Conservation (phyloP, 2,113 vertebrate genomes). For the Colossoma macropomum region DNA sequence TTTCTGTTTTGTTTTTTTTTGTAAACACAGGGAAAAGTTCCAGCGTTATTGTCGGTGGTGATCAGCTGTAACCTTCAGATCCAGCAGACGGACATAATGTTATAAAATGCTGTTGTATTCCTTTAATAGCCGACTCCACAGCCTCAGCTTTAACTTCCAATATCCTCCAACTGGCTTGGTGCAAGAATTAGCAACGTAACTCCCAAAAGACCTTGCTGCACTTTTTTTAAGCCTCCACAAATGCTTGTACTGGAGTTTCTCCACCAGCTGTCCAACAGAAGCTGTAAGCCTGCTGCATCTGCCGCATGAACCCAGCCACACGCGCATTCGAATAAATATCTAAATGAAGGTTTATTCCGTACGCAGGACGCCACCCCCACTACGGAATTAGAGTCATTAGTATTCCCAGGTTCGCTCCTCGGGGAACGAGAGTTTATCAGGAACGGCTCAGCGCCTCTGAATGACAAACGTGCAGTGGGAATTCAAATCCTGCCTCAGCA, state of each 20-base stretch:
- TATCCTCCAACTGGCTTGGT: not conserved
- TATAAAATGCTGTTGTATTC: not conserved
- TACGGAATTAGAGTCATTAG: conserved; percentile 29
- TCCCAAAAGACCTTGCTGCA: not conserved
- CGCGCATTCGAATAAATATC: conserved; percentile 1
- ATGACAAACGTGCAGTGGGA: conserved; percentile 46
- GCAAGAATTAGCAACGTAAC: not conserved
- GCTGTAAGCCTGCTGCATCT: not conserved
- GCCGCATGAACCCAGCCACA: not conserved
- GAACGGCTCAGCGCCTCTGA: conserved; percentile 4
- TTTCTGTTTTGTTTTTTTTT: too few relatives aligned
- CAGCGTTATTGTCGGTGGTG: too few relatives aligned
- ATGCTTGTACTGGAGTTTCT: not conserved
- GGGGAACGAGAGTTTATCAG: not conserved
- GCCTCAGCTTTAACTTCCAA: not conserved
- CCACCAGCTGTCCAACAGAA: not conserved
- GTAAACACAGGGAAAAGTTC: too few relatives aligned
- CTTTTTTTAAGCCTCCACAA: not conserved
- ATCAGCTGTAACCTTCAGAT: too few relatives aligned
- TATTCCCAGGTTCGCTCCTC: conserved; percentile 32
- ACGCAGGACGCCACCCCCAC: not conserved
- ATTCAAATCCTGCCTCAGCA: conserved; percentile 29
- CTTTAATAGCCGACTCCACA: not conserved
- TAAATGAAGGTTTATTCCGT: conserved; percentile 28
- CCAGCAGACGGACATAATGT: not conserved